Percentiles rank a stretch among this genome's conserved stretches.
These are phyloP conservation scores for Bombus consobrinus DNA, from an alignment of 1,140 invertebrate genomes.

Conservation along the genomic window DNA sequence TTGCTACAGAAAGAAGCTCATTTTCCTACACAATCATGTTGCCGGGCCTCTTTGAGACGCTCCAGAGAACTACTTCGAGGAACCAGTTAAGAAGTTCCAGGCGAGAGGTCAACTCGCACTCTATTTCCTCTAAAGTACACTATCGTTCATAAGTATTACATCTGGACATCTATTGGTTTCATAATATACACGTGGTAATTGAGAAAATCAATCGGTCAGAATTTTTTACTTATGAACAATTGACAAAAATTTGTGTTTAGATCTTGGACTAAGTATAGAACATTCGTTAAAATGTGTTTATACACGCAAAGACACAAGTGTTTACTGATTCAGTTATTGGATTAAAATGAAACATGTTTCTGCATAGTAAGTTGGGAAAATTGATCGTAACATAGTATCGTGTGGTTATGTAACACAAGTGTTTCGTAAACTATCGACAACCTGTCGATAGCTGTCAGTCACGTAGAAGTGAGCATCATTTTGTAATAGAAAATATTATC, in stretches of 20 bases:
- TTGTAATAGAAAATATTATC: not conserved
- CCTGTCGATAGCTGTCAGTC: constrained; percentile 5
- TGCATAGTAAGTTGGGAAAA: not conserved
- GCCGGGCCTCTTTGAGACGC: not conserved
- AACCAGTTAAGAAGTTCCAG: not conserved
- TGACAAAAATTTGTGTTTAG: too few relatives aligned
- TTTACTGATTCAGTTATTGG: not conserved
- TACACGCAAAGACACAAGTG: too few relatives aligned
- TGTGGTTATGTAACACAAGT: not conserved
- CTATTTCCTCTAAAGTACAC: not conserved
- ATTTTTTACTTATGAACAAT: too few relatives aligned
- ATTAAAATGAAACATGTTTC: not conserved
- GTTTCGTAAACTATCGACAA: constrained; percentile 8
- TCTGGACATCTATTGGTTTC: too few relatives aligned
- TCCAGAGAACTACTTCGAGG: not conserved
- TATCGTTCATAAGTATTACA: too few relatives aligned
- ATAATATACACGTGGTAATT: too few relatives aligned
- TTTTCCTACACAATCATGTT: constrained; percentile 42
- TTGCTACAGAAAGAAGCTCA: constrained; percentile 35
- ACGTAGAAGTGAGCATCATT: not conserved
- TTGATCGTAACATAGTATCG: too few relatives aligned
- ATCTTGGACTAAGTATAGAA: too few relatives aligned
- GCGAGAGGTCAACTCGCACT: constrained; percentile 20
- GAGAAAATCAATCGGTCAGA: too few relatives aligned
- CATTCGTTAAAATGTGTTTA: too few relatives aligned